phyloP scores from a whole-genome alignment of 1,140 invertebrate species.

The Lepidostoma basale region DNA sequence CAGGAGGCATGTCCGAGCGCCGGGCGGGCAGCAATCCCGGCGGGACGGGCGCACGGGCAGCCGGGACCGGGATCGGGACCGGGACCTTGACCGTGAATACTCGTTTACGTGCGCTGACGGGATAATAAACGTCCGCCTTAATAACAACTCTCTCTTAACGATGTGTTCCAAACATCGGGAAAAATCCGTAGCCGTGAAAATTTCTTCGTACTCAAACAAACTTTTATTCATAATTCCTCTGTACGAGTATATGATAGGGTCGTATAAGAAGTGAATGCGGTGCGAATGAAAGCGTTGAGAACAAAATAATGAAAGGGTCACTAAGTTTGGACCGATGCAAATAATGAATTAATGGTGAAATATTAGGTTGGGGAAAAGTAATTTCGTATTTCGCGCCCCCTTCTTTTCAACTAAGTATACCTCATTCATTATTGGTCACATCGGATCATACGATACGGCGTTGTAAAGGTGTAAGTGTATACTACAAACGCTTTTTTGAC shows the following conservation, averaged over 20 bases:
- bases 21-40: neutral
- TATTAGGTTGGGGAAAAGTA: neutral
- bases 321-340: too few species aligned
- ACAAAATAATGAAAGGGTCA: too few species aligned
- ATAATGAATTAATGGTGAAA: too few species aligned
- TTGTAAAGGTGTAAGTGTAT: conserved; percentile 1
- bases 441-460: neutral
- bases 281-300: too few species aligned
- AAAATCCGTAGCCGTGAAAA: too few species aligned
- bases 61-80: neutral
- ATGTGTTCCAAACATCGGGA: too few species aligned
- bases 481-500: conserved; percentile 1
- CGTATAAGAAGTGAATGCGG: too few species aligned
- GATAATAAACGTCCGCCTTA: neutral
- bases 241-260: too few species aligned
- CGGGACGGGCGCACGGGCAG: neutral
- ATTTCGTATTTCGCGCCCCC: conserved; percentile 9
- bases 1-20: neutral
- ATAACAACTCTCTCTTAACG: neutral
- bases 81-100: conserved; percentile 17
- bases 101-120: too few species aligned
- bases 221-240: too few species aligned
- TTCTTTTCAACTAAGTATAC: too few species aligned
- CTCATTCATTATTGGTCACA: neutral
- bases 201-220: too few species aligned